Evolutionary conservation across 1,140 invertebrate species (phyloP), one percentile per base, ranked within the genome.

Genomic region (Tetranychus urticae): DNA sequence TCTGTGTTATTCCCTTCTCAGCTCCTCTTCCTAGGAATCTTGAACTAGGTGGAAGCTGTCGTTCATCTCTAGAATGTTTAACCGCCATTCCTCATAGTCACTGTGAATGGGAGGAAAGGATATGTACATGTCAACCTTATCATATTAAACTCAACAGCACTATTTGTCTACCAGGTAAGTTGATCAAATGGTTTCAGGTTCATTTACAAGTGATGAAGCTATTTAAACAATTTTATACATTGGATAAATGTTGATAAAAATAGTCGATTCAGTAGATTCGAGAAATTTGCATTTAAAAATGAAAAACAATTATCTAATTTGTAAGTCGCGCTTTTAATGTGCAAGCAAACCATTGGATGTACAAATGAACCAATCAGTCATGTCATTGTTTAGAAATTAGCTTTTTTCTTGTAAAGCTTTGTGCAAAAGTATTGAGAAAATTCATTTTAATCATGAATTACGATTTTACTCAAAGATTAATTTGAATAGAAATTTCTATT

Each of bases 111-210:
- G 61, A 66, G 4, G 54, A 46, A 13, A 35, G 63, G 13, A 37
- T 47, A 1, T 68, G 67, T 60, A 60, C 62, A 10, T 68, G 67
- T 61, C 63, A 63, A 34, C 66, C 67, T 14, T 66, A 68, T 45
- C 62, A 68, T 42, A 58, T 65, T 14, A 55, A 63, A 13, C 59
- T 37, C 37, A 68, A 68, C 59, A 23, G 55, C 12, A 63, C 66
- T 0, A 55, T 33, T 6, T 68, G 67, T 57, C 47, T 68, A n/a
- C 66, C 66, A 50, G 64, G 67, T 68, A 50, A 62, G 46, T 31
- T 34, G 8, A 14, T 8, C 10, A 2, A 14, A 36, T 42, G 14
- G 37, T 57, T 42, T 13, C 14, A 35, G 13, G 33, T 31, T 23
- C 10, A 47, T n/a, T 3, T n/a, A 46, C 46, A 47, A 3, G 23